Conservation (phyloP, 2,113 vertebrate genomes). For the Nettapus auritus region DNA sequence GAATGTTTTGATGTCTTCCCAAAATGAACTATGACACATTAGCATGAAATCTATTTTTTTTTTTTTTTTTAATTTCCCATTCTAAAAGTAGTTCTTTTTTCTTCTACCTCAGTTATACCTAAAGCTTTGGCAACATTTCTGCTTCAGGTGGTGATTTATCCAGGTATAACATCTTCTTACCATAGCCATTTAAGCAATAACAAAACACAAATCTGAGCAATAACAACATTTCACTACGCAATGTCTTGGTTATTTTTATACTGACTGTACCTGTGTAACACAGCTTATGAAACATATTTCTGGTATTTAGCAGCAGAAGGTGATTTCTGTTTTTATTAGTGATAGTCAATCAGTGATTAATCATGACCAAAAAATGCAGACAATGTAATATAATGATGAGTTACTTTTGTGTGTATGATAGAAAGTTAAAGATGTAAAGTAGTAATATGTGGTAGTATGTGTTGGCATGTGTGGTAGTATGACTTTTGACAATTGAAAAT, state of each 20-base stretch:
- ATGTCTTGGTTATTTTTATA: conserved; percentile 25
- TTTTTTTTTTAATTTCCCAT: neutral
- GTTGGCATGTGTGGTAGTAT: neutral
- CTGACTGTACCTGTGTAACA: neutral
- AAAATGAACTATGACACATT: neutral
- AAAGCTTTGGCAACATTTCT: neutral
- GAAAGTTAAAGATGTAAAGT: neutral
- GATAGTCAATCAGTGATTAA: conserved; percentile 31
- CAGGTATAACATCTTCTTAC: neutral
- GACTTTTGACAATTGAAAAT: neutral
- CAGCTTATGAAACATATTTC: conserved; percentile 20
- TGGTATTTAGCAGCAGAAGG: conserved; percentile 34
- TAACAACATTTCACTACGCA: conserved; percentile 10
- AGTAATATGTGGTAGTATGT: neutral
- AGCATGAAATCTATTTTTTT: neutral
- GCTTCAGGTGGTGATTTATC: conserved; percentile 35
- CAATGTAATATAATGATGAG: neutral
- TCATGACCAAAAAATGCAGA: neutral
- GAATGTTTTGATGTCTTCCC: neutral
- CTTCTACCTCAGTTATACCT: neutral
- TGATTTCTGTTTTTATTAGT: neutral
- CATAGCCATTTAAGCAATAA: neutral
- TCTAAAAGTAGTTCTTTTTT: neutral
- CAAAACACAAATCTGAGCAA: conserved; percentile 23
- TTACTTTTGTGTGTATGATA: neutral